Evolutionary conservation across 2,888 invertebrate genomes (phyloP), one percentile per base, ranked within the genome.

Genomic region (Iselma pallidipennis): DNA sequence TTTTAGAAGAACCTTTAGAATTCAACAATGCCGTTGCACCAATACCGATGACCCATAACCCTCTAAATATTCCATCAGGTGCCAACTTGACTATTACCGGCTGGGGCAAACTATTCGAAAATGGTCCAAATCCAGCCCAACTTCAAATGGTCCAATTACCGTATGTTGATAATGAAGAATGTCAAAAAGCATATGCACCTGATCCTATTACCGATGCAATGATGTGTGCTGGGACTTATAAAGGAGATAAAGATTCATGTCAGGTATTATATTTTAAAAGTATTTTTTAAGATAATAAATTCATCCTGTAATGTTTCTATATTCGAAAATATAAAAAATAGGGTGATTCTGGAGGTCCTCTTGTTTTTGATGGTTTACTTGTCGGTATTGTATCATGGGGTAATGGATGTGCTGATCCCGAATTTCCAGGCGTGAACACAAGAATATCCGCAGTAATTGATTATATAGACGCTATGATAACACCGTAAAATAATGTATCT

Each of bases 251-350:
- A 58, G 74, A 74, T 50, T 67, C 73, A 10, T 74, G 74, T 54
- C 67, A 67, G 65, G 73, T 70, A 65, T 14, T 14, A 12, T 10
- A 45, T 37, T n/a, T 9, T 14, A 16, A 16, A 1, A n/a, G 2
- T n/a, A 16, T 37, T 16, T 16, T 1, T 37, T 0, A 14, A 37
- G n/a, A n/a, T n/a, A n/a, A n/a, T n/a, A n/a, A n/a, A n/a, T n/a
- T n/a, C n/a, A n/a, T n/a, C n/a, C n/a, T n/a, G n/a, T n/a, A n/a
- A n/a, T n/a, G n/a, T n/a, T n/a, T n/a, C n/a, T n/a, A 14, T 9
- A 16, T 16, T 25, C 5, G n/a, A n/a, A n/a, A n/a, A 10, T 21
- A 10, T 45, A 45, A 4, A n/a, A 10, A 45, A 45, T 84, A 85
- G 71, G 71, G 71, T 12, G 71, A 71, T 63, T 71, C 71, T 50